phyloP scores from a whole-genome alignment of 2,888 invertebrate genomes.

The Erynnis tages region DNA sequence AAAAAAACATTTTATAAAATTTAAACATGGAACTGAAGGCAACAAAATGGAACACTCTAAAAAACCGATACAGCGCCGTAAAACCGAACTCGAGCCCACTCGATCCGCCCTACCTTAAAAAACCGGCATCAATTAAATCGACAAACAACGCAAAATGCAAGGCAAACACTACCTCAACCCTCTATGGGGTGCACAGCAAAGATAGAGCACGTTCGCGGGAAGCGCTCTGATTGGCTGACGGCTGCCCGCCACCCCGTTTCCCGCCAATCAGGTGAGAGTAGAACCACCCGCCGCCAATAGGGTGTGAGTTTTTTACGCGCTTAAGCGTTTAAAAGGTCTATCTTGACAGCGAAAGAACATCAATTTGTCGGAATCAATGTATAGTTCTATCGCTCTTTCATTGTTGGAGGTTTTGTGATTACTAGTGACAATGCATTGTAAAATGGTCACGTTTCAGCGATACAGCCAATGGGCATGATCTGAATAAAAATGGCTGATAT shows the following conservation, averaged over 20 bases:
- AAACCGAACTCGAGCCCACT: constrained; percentile 10
- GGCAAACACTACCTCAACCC: constrained; percentile 71
- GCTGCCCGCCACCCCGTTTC: constrained; percentile 45
- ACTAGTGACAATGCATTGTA: not conserved
- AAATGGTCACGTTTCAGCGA: not conserved
- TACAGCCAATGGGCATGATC: not conserved
- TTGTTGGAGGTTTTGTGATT: not conserved
- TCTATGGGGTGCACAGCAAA: constrained; percentile 53
- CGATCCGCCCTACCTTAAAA: constrained; percentile 34
- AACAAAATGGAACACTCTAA: not conserved
- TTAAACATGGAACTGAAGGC: too few relatives aligned
- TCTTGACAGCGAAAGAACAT: constrained; percentile 17
- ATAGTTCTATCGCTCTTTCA: not conserved
- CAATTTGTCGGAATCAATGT: constrained; percentile 12
- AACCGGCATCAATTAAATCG: constrained; percentile 45
- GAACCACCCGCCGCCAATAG: constrained; percentile 17
- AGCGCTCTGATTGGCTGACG: constrained; percentile 51
- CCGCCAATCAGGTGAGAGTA: constrained; percentile 45
- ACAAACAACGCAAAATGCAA: constrained; percentile 74
- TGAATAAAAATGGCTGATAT: too few relatives aligned
- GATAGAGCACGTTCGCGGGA: constrained; percentile 67
- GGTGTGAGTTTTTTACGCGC: constrained; percentile 10
- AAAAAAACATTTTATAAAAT: too few relatives aligned
- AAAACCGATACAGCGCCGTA: not conserved
- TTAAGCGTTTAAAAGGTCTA: constrained; percentile 9